phyloP scores from a whole-genome alignment of 1,140 invertebrate species.

The Lucilia sericata region DNA sequence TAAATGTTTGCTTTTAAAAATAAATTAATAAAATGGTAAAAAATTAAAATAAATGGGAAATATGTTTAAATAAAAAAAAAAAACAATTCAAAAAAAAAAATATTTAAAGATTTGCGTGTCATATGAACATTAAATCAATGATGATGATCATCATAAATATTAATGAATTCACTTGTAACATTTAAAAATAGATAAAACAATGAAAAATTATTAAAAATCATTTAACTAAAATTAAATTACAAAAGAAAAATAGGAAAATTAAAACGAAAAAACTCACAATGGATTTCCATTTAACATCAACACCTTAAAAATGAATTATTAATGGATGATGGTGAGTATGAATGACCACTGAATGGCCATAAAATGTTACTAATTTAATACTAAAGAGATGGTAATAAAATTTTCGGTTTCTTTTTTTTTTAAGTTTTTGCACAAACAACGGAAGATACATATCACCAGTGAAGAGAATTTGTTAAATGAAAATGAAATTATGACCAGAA shows the following conservation, averaged over 20 bases:
- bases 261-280: not conserved
- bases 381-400: not conserved
- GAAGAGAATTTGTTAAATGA: not conserved
- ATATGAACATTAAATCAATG: not conserved
- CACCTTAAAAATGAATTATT: too few relatives aligned
- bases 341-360: not conserved
- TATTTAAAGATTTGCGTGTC: not conserved
- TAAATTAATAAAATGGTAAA: not conserved
- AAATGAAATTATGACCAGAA: conserved; percentile 17
- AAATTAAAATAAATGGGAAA: not conserved
- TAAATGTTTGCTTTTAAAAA: not conserved
- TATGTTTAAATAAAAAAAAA: not conserved
- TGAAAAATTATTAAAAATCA: not conserved
- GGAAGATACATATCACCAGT: not conserved
- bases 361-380: not conserved
- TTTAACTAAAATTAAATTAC: conserved; percentile 2
- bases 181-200: not conserved
- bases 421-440: not conserved
- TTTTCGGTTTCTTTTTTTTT: not conserved
- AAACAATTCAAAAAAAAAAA: not conserved
- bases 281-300: not conserved
- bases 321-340: not conserved
- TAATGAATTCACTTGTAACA: not conserved
- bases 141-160: not conserved
- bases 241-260: not conserved